Conservation (phyloP, 35 echinoderm and acorn worm genomes). For the Heliocidaris tuberculata region DNA sequence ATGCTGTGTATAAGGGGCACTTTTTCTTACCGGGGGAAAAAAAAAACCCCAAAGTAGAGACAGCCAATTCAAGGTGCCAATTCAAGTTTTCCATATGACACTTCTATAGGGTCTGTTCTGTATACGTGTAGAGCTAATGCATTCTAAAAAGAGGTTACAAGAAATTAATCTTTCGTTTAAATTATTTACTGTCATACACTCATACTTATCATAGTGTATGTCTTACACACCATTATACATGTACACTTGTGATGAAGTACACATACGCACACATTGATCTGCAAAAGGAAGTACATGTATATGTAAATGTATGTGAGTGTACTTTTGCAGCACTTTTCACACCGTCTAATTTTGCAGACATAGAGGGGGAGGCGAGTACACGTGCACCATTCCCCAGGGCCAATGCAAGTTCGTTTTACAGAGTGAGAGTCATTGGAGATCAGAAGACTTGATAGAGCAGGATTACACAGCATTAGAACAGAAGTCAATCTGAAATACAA, state of each 20-base stretch:
- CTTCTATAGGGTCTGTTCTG: too few relatives aligned
- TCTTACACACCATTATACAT: too few relatives aligned
- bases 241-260: not conserved
- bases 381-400: not conserved
- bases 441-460: not conserved
- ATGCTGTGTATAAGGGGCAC: too few relatives aligned
- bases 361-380: not conserved
- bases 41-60: too few relatives aligned
- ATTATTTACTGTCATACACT: too few relatives aligned
- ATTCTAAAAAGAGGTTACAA: too few relatives aligned
- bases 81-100: too few relatives aligned
- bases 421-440: not conserved
- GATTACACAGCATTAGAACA: constrained; percentile 11
- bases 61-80: too few relatives aligned
- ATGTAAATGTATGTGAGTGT: not conserved
- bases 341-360: not conserved
- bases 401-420: not conserved
- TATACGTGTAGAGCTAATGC: too few relatives aligned
- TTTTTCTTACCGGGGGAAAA: too few relatives aligned
- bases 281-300: not conserved
- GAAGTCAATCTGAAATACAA: constrained; percentile 12
- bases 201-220: too few relatives aligned
- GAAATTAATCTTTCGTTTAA: too few relatives aligned
- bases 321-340: not conserved
- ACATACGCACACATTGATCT: not conserved